Percentiles rank a stretch among this genome's conserved stretches.
These are phyloP conservation scores for Abramis brama DNA, from an alignment of 2,113 vertebrate genomes.

Conservation along the genomic window DNA sequence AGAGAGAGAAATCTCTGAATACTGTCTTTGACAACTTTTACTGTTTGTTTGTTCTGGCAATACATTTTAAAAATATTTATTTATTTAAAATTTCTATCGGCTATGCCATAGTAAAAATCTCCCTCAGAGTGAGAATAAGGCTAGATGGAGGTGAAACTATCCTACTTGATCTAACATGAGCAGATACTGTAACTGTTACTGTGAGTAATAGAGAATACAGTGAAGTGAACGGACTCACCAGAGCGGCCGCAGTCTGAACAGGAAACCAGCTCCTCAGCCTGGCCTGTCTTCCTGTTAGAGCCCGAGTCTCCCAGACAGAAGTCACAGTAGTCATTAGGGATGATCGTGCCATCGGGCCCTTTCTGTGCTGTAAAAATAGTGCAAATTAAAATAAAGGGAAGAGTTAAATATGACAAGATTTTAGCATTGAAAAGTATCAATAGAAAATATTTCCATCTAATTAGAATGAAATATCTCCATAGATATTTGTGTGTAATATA, in stretches of 20 bases:
- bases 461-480: no score
- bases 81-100: background rate
- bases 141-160: constrained; percentile 10
- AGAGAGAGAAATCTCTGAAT: background rate
- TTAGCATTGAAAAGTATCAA: no score
- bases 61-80: background rate
- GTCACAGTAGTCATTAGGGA: constrained; percentile 99
- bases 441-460: no score
- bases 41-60: background rate
- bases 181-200: constrained; percentile 34
- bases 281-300: constrained; percentile 96
- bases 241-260: constrained; percentile 98
- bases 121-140: background rate
- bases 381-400: background rate
- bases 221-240: constrained; percentile 82
- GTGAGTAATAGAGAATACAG: background rate
- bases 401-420: background rate
- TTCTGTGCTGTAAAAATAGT: constrained; percentile 85
- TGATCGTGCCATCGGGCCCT: constrained; percentile 88
- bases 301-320: constrained; percentile 98
- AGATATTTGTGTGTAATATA: no score
- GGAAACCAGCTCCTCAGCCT: constrained; percentile 94
- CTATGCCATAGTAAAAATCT: background rate
- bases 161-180: constrained; percentile 31
- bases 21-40: background rate